These are phyloP conservation scores for Procambarus clarkii DNA, from an alignment of 1,140 invertebrate genomes.

Conservation along the genomic window DNA sequence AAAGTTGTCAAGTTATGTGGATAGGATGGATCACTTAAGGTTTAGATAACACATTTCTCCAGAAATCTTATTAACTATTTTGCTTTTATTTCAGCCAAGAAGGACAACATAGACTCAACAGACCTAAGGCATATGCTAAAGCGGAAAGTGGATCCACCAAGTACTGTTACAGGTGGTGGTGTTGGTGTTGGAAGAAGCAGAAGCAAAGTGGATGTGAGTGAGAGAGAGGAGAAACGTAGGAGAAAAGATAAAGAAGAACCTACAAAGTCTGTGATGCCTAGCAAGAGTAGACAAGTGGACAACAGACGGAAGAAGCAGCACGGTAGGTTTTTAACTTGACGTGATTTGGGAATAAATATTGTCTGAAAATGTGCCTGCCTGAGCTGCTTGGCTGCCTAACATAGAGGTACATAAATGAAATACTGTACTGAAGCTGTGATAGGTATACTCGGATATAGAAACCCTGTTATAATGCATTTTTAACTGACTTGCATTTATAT, in stretches of 20 bases:
- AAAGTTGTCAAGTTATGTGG: too few relatives aligned
- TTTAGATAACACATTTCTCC: too few relatives aligned
- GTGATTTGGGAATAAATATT: too few relatives aligned
- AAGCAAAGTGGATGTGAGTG: neutral
- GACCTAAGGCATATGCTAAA: slow-evolving; percentile 58
- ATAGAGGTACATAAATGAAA: too few relatives aligned
- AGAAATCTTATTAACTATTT: neutral
- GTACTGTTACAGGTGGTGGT: neutral
- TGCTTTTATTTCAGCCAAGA: slow-evolving; percentile 10
- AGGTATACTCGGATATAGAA: too few relatives aligned
- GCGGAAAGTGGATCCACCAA: slow-evolving; percentile 16
- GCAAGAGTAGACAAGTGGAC: slow-evolving; percentile 42
- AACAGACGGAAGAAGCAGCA: slow-evolving; percentile 50
- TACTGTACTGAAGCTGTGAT: too few relatives aligned
- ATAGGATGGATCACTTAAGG: too few relatives aligned
- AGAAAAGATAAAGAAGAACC: slow-evolving; percentile 36
- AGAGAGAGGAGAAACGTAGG: slow-evolving; percentile 34
- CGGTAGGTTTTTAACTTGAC: slow-evolving; percentile 10
- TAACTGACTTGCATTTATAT: too few relatives aligned
- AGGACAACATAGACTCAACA: slow-evolving; percentile 24
- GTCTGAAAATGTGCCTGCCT: too few relatives aligned
- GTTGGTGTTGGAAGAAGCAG: slow-evolving; percentile 15
- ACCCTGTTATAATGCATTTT: too few relatives aligned
- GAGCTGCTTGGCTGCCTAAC: too few relatives aligned
- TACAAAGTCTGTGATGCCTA: neutral